Conservation (phyloP, 2,888 invertebrate genomes). For the Rhyacophila evoluta region DNA sequence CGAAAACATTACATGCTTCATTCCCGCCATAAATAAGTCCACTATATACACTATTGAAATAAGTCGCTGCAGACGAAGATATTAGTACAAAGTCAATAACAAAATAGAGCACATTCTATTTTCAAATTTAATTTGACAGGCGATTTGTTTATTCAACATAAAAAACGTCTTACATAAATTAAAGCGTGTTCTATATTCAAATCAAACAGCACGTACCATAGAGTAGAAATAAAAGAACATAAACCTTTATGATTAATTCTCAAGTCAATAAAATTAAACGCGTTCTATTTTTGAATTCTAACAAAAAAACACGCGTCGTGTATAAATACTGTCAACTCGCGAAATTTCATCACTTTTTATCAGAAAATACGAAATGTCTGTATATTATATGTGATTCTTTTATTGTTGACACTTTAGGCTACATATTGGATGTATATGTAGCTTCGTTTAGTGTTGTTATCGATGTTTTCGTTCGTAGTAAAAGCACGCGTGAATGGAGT, state of each 20-base stretch:
- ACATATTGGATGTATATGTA: neutral
- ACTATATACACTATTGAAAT: neutral
- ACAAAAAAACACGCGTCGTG: slow-evolving; percentile 11
- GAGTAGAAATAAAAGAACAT: neutral
- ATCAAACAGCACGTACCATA: neutral
- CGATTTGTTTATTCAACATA: neutral
- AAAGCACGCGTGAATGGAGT: slow-evolving; percentile 40
- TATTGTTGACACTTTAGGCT: too few species aligned
- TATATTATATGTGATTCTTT: too few species aligned
- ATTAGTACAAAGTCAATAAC: neutral
- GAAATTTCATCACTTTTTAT: neutral
- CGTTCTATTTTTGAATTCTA: slow-evolving; percentile 12
- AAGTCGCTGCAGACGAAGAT: neutral
- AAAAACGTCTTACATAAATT: neutral
- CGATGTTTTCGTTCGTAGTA: slow-evolving; percentile 40
- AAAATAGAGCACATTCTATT: slow-evolving; percentile 27
- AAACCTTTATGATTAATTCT: neutral
- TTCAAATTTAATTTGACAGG: slow-evolving; percentile 11
- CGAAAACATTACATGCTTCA: neutral
- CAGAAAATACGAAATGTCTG: neutral
- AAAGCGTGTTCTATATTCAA: neutral
- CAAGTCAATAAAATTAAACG: neutral
- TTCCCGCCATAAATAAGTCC: slow-evolving; percentile 25
- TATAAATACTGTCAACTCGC: neutral
- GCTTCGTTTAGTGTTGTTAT: neutral